Evolutionary conservation across 2,797 vertebrate species (phyloP), one percentile per base, ranked within the genome.

Genomic region (Coilia nasus): DNA sequence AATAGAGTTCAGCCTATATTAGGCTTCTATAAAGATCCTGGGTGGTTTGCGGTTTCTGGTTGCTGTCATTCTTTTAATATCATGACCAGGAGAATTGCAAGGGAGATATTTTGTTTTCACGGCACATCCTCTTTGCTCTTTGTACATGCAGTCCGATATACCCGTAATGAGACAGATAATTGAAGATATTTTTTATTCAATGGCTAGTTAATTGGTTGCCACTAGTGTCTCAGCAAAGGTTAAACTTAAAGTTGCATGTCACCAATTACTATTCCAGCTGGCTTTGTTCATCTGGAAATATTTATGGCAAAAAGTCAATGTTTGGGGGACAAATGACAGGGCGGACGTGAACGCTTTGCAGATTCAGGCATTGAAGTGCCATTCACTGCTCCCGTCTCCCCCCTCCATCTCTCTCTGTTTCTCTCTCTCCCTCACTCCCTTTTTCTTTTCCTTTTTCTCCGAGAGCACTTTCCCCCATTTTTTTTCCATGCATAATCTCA

Each of bases 141-240:
- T 93, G 89, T 91, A 94, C 93, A 94, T 89, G 93, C 93, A 92
- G 91, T 89, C 91, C 92, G 93, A 91, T 93, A 90, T 88, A 91
- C 91, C 92, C 86, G 94, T 96, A 94, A 96, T 96, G 94, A 95
- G 94, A 96, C 93, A 95, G 93, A 95, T 96, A 95, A 96, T 95
- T 95, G 94, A 92, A 91, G 93, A 93, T 94, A 92, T 94, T 95
- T 96, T 94, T 92, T 94, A 93, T 95, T 94, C 93, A 95, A 90
- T 93, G 93, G 93, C 91, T 93, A 93, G 93, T 96, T 96, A 96
- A 96, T 96, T 96, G 94, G 95, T 95, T 95, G 94, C 94, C 94
- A 94, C 92, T 90, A 90, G 93, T 93, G 93, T 95, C 94, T 92
- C 91, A 46, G 93, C 91, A 96, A 96, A 96, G 95, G 95, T 96